phyloP scores from a whole-genome alignment of 2,888 invertebrate genomes.

The Tetragnatha montana region DNA sequence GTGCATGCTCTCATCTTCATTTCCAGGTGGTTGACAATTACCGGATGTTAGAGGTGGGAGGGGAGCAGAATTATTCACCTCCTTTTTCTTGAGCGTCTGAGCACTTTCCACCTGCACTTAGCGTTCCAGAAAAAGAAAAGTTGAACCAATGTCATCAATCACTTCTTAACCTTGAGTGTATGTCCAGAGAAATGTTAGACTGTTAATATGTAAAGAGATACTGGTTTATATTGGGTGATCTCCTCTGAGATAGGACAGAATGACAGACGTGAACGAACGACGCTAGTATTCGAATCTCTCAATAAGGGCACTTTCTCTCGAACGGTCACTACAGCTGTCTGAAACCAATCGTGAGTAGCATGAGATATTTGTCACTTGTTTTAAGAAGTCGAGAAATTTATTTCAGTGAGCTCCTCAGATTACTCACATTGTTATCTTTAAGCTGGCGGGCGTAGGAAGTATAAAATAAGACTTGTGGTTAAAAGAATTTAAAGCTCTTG shows the following conservation, averaged over 20 bases:
- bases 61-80: neutral
- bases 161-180: neutral
- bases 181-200: neutral
- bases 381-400: too few relatives aligned
- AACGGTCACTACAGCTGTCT: neutral
- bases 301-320: neutral
- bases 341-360: too few relatives aligned
- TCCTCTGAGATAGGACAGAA: neutral
- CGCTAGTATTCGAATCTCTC: neutral
- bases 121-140: neutral
- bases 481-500: too few relatives aligned
- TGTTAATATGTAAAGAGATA: slow-evolving; percentile 5
- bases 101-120: slow-evolving; percentile 1
- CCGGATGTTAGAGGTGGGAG: neutral
- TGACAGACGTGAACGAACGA: neutral
- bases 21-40: neutral
- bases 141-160: neutral
- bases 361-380: too few relatives aligned
- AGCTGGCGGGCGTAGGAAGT: too few relatives aligned
- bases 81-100: slow-evolving; percentile 2
- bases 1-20: neutral
- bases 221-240: slow-evolving; percentile 14
- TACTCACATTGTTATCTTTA: too few relatives aligned
- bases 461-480: too few relatives aligned
- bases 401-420: too few relatives aligned